These are phyloP conservation scores for Stenotaenia linearis DNA, from an alignment of 2,888 invertebrate species.

Conservation along the genomic window DNA sequence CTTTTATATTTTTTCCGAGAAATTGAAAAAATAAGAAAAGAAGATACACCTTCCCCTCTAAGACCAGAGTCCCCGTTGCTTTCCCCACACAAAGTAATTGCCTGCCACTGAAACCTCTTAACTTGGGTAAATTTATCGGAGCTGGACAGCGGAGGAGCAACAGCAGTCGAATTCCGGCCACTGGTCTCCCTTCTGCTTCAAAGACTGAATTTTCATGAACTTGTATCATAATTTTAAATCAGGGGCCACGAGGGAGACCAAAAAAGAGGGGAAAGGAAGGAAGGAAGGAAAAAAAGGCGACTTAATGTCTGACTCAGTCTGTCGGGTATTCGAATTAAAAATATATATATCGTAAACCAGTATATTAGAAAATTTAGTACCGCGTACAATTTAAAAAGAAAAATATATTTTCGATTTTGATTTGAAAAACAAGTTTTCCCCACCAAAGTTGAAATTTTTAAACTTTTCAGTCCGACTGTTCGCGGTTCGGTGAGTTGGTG, in stretches of 20 bases:
- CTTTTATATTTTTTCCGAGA: too few species aligned
- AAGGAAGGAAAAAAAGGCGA: not conserved
- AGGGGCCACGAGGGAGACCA: not conserved
- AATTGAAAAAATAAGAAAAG: too few species aligned
- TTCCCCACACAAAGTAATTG: constrained; percentile 27
- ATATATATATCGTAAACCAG: not conserved
- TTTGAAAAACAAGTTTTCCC: too few species aligned
- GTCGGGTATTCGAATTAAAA: not conserved
- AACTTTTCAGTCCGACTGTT: not conserved
- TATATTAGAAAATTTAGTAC: not conserved
- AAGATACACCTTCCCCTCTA: not conserved
- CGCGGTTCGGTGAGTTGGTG: not conserved
- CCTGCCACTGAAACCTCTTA: constrained; percentile 33
- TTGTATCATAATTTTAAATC: constrained; percentile 33
- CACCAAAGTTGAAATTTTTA: not conserved
- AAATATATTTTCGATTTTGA: too few species aligned
- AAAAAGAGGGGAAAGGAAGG: not conserved
- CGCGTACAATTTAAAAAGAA: not conserved
- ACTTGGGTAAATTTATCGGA: constrained; percentile 28
- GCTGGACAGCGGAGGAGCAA: constrained; percentile 19
- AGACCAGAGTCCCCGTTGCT: not conserved
- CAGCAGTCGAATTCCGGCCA: constrained; percentile 24
- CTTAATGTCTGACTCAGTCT: not conserved
- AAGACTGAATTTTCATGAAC: constrained; percentile 32
- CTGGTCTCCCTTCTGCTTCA: constrained; percentile 12